Base-by-base conservation (phyloP, 2,888 invertebrate species). In the Limnephilus auricula region DNA sequence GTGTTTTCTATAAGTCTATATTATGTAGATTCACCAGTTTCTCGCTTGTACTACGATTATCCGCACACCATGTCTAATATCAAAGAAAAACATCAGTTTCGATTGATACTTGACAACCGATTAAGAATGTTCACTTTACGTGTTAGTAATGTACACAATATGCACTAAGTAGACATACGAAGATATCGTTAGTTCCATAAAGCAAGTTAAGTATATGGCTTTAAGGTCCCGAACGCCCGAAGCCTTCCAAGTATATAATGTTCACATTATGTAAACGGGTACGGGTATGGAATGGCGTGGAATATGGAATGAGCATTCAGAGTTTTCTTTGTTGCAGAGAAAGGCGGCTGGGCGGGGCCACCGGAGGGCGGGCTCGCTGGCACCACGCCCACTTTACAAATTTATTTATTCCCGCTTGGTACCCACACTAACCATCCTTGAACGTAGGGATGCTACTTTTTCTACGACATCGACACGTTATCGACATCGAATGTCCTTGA, bases 391-490 rank as follows among this genome's bases (percentile, higher is more conserved):
- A 91, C 86, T 79, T 89, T 86, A 78, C 83, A 79, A 45, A 91
- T 92, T 91, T 92, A 92, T 92, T 92, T 90, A 92, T 91, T 89
- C 45, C 90, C 82, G 79, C 78, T 83, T 91, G 40, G 40, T 40
- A n/a, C 37, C 83, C 79, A 37, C n/a, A 25, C 65, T 65, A 50
- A n/a, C 65, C 25, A 65, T 65, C 65, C 65, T 65, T 65, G n/a
- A n/a, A 65, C n/a, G n/a, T 25, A 65, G 65, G 65, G 65, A 65
- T n/a, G 65, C 65, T n/a, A 65, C 25, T 25, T 65, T 65, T 25
- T n/a, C 9, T n/a, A n/a, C 25, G 25, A 65, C 65, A 65, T 65
- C 65, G 65, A n/a, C 25, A 65, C 25, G 1, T 13, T 9, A n/a
- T 2, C 25, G 65, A 65, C 65, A 65, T 65, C 9, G 65, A n/a